Conservation (phyloP, 2,888 invertebrate genomes). For the Lasius fuliginosus region DNA sequence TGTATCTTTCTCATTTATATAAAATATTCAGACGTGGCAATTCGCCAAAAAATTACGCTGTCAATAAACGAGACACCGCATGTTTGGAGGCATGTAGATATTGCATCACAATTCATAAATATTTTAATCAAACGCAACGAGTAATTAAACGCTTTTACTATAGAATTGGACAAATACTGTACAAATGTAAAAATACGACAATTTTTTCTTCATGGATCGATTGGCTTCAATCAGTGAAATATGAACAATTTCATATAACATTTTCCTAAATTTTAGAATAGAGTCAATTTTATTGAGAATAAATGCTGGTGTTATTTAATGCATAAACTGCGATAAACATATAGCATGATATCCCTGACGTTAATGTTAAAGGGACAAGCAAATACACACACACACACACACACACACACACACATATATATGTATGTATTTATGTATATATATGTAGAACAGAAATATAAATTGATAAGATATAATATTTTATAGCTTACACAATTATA, state of each 20-base stretch:
- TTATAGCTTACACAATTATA: constrained; percentile 17
- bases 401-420: neutral
- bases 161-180: neutral
- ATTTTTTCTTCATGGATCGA: constrained; percentile 5
- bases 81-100: neutral
- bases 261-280: neutral
- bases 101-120: constrained; percentile 7
- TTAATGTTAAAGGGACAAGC: neutral
- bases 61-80: neutral
- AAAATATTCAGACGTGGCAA: neutral
- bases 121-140: constrained; percentile 4
- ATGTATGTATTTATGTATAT: neutral
- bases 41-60: neutral
- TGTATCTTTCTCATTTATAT: neutral
- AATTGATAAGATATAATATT: constrained; percentile 44
- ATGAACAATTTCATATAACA: constrained; percentile 6
- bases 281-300: constrained; percentile 5
- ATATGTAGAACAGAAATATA: neutral
- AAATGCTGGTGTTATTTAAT: constrained; percentile 20
- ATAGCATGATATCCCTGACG: neutral
- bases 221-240: neutral
- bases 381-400: neutral
- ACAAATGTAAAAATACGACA: neutral
- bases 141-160: constrained; percentile 21
- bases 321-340: neutral